Base-by-base conservation (phyloP, 2,888 invertebrate genomes). In the Drosophila mettleri region DNA sequence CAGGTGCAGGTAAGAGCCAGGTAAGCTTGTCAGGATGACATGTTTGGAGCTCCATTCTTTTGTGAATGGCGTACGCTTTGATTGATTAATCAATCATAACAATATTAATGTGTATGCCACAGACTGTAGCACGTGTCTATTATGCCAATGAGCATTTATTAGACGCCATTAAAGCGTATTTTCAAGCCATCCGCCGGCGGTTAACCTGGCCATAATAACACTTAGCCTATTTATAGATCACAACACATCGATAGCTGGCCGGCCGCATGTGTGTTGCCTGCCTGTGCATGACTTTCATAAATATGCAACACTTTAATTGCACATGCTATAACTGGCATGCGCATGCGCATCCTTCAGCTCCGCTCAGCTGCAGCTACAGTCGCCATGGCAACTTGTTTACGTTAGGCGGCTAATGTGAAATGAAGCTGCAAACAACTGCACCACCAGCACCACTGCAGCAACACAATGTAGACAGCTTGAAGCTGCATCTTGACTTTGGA, bases 271-370 rank as follows among this genome's bases (percentile, higher is more conserved):
- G n/a, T n/a, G n/a, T n/a, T n/a, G 38, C 41, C 20, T 61, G 69
- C 57, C 49, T 64, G 39, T 65, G 86, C 87, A 70, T 67, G 82
- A 71, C 86, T 85, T 84, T 81, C 54, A 82, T 86, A 77, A 83
- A 86, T 80, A 77, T 86, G 74, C 86, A 83, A 52, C 78, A 70
- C 70, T 76, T 86, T 86, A 88, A 88, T 88, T 86, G 54, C 64
- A 71, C 41, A 70, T 33, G 2, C 20, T 6, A 20, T 31, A 14
- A 18, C 18, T 46, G 31, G 14, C 31, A 16, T 53, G 46, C 38
- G 20, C 74, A 74, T 66, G 46, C 34, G 20, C 74, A 74, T 69
- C 58, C 80, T 33, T 38, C 18, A 58, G 43, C 36, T 48, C 49
- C 14, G 24, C 24, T 24, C 43, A 45, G 29, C 34, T 18, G 34